Percentiles rank a stretch among this genome's conserved stretches.
Conservation (phyloP, 2,113 vertebrate genomes). For the Rhegmatorhina hoffmannsi region DNA sequence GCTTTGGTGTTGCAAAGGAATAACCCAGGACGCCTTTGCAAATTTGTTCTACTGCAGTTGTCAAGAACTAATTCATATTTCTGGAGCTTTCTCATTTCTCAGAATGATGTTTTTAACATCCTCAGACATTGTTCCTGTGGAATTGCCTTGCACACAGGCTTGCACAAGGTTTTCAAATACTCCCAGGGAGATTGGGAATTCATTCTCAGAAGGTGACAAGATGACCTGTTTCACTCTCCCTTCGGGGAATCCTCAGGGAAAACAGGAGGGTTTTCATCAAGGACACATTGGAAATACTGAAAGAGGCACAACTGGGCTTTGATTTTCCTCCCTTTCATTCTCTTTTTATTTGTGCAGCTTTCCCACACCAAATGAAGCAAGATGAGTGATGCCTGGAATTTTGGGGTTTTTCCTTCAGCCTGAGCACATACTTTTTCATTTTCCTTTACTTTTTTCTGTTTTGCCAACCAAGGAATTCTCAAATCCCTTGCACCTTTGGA, state of each 20-base stretch:
- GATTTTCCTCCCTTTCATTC: conserved; percentile 13
- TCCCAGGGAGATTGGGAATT: background rate
- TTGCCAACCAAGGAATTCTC: background rate
- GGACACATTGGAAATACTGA: background rate
- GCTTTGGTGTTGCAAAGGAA: background rate
- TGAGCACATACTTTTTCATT: conserved; percentile 36
- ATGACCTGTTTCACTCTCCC: background rate
- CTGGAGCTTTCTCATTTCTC: background rate
- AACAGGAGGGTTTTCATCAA: background rate
- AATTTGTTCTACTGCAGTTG: background rate
- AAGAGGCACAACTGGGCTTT: conserved; percentile 2
- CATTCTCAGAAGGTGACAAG: background rate
- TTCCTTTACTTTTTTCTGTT: conserved; percentile 2
- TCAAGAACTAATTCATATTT: background rate
- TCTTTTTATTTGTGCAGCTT: background rate
- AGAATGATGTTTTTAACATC: background rate
- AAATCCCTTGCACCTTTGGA: conserved; percentile 39
- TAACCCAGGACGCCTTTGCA: background rate
- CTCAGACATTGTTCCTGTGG: background rate
- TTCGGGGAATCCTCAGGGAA: background rate
- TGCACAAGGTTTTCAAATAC: background rate
- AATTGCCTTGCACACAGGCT: background rate
- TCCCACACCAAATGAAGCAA: conserved; percentile 24
- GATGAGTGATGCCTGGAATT: conserved; percentile 39
- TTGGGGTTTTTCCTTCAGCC: background rate